These are phyloP conservation scores for Drosophila percnosoma DNA, from an alignment of 2,888 invertebrate species.

Conservation along the genomic window DNA sequence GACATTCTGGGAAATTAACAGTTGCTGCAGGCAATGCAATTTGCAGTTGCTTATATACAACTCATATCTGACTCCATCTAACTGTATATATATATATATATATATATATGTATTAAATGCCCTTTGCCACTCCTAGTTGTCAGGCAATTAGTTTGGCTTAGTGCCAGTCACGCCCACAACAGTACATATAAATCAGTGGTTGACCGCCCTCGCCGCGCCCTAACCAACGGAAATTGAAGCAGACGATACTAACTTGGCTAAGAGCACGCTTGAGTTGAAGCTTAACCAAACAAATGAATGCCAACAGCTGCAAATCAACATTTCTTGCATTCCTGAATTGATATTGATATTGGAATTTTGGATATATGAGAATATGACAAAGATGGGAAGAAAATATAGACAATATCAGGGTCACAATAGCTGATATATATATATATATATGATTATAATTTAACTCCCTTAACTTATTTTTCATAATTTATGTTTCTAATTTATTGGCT, in stretches of 20 bases:
- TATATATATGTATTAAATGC: background rate
- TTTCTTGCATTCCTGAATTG: background rate
- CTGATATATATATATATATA: background rate
- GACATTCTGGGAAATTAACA: slow-evolving; percentile 57
- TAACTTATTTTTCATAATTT: background rate
- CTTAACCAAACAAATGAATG: background rate
- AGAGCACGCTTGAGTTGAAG: background rate
- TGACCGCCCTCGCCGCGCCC: background rate
- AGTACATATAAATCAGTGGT: slow-evolving; percentile 8
- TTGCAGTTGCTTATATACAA: background rate
- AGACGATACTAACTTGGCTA: background rate
- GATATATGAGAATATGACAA: background rate
- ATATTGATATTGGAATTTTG: too few species aligned
- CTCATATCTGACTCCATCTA: background rate
- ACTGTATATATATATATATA: background rate
- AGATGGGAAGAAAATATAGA: background rate
- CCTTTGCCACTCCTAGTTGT: background rate
- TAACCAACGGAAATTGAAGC: background rate
- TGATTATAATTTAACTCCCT: background rate
- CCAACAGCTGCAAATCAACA: background rate
- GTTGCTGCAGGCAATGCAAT: slow-evolving; percentile 22
- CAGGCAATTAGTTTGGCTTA: slow-evolving; percentile 34
- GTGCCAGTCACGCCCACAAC: slow-evolving; percentile 26
- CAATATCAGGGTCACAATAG: background rate
- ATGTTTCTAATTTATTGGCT: background rate